Conservation (phyloP, 2,113 vertebrate genomes). For the Oncorhynchus gorbuscha region DNA sequence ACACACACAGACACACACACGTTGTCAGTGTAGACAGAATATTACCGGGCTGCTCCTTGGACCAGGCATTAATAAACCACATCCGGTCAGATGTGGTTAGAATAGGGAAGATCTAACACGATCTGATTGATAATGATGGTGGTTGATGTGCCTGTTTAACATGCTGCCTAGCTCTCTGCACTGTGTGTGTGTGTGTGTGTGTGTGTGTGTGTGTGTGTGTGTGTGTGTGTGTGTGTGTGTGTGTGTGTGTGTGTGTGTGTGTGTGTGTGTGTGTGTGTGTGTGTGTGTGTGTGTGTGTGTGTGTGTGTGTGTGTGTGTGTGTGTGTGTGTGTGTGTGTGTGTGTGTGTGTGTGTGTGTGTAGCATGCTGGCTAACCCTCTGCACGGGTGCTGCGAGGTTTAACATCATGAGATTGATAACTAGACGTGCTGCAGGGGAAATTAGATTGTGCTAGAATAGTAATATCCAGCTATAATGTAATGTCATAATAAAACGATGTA, state of each 20-base stretch:
- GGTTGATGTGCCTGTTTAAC: background rate
- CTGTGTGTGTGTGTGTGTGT: background rate
- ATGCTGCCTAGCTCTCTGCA: background rate
- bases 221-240: background rate
- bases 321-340: background rate
- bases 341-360: background rate
- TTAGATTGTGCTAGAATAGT: slow-evolving; percentile 58
- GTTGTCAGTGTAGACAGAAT: background rate
- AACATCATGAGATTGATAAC: background rate
- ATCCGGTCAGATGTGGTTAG: slow-evolving; percentile 28
- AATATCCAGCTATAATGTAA: slow-evolving; percentile 43
- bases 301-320: background rate
- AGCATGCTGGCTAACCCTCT: slow-evolving; percentile 5
- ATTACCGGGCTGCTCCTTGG: background rate
- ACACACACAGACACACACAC: slow-evolving; percentile 10
- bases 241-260: background rate
- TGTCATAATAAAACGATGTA: slow-evolving; percentile 56
- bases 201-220: background rate
- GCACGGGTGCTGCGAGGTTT: slow-evolving; percentile 51
- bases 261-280: too few species aligned
- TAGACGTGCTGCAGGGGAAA: slow-evolving; percentile 45
- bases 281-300: background rate
- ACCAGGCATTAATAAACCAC: slow-evolving; percentile 40
- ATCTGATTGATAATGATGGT: slow-evolving; percentile 50
- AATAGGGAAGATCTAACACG: slow-evolving; percentile 55